phyloP scores from a whole-genome alignment of 2,113 vertebrate genomes.

The Mus spicilegus region DNA sequence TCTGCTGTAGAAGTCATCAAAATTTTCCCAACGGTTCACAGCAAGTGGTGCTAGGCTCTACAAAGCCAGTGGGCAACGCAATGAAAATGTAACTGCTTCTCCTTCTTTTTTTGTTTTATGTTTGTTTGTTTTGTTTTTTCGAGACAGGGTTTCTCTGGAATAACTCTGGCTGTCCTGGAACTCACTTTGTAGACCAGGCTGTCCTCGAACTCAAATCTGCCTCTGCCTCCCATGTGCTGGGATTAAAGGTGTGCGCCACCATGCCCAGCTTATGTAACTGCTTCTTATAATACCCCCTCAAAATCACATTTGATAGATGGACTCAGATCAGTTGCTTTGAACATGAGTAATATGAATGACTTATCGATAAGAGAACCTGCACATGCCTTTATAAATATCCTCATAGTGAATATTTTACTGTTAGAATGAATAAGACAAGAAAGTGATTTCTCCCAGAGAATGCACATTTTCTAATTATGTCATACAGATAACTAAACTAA shows the following conservation, averaged over 20 bases:
- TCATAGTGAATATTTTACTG: not conserved
- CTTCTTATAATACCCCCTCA: not conserved
- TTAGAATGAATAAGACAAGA: not conserved
- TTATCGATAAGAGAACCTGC: not conserved
- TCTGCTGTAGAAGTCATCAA: rapidly evolving
- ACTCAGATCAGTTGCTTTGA: not conserved
- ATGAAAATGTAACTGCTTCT: not conserved
- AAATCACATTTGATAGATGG: not conserved
- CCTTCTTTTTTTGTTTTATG: too few relatives aligned
- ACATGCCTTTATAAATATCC: not conserved
- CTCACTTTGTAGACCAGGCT: too few relatives aligned
- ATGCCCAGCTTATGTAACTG: not conserved
- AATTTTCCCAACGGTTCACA: not conserved
- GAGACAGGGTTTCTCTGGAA: too few relatives aligned
- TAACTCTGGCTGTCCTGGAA: too few relatives aligned
- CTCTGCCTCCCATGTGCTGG: too few relatives aligned
- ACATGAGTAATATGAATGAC: not conserved
- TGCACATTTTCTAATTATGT: not conserved
- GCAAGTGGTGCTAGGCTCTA: not conserved
- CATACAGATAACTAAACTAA: not conserved
- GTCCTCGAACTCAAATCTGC: too few relatives aligned
- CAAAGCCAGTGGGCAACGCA: too few relatives aligned
- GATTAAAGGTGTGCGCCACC: too few relatives aligned
- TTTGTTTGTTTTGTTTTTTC: too few relatives aligned
- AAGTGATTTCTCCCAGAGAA: not conserved